Evolutionary conservation across 2,797 vertebrate genomes (phyloP).

Genomic region (Tinamus major): DNA sequence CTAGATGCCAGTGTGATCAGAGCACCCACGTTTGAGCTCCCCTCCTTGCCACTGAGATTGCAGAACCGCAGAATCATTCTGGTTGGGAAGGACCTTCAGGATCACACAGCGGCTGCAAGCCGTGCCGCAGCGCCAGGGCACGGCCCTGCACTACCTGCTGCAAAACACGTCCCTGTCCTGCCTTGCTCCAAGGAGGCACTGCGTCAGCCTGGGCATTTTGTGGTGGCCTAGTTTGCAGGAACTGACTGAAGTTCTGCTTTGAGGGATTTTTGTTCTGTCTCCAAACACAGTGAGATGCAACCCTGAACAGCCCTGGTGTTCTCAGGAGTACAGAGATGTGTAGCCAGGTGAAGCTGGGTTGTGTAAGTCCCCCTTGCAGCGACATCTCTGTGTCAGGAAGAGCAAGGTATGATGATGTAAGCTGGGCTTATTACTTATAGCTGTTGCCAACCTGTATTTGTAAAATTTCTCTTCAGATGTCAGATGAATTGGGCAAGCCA

Average conservation of each 20-base stretch:
- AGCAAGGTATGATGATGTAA: background rate
- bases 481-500: background rate
- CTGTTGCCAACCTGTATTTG: background rate
- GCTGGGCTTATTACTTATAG: background rate
- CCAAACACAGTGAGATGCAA: rapidly evolving
- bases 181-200: background rate
- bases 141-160: background rate
- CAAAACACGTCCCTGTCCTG: no score
- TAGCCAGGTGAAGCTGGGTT: background rate
- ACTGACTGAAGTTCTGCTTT: background rate
- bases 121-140: background rate
- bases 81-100: no score
- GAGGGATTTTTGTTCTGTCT: background rate
- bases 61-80: no score
- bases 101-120: background rate
- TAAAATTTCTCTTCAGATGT: background rate
- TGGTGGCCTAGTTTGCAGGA: background rate
- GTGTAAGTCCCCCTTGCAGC: background rate
- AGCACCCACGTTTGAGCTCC: background rate
- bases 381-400: background rate
- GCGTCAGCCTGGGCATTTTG: background rate
- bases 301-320: background rate
- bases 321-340: background rate
- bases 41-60: no score
- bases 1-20: background rate